Conservation (phyloP, 1,140 invertebrate genomes). For the Drosophila saltans region DNA sequence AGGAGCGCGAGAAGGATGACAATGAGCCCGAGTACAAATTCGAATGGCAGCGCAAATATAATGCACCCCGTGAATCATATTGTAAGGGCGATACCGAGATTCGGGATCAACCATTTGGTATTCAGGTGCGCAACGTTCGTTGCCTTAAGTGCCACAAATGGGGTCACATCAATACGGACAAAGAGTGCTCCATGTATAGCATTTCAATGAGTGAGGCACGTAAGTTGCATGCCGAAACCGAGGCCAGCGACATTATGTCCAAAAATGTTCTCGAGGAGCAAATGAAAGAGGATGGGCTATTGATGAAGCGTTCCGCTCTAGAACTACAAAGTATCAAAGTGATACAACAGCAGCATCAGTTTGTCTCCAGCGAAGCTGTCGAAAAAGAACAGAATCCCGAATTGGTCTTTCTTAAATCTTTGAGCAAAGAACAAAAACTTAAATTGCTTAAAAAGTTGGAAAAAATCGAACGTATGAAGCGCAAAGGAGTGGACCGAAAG, state of each 20-base stretch:
- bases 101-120: conserved; percentile 99
- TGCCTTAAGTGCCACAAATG: conserved; percentile 99
- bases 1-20: conserved; percentile 94
- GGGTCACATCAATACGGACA: conserved; percentile 99
- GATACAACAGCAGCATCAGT: conserved; percentile 74
- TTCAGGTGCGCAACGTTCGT: conserved; percentile 97
- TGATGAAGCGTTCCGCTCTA: conserved; percentile 90
- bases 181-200: conserved; percentile 96
- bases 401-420: conserved; percentile 88
- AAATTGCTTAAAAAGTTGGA: conserved; percentile 94
- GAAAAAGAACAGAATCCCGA: conserved; percentile 83
- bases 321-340: conserved; percentile 83
- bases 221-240: conserved; percentile 85
- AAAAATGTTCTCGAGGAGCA: conserved; percentile 91
- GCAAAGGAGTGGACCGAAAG: conserved; percentile 54
- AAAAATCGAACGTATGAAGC: conserved; percentile 89
- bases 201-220: conserved; percentile 89
- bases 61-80: conserved; percentile 98
- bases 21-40: conserved; percentile 99
- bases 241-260: conserved; percentile 85
- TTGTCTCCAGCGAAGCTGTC: conserved; percentile 84
- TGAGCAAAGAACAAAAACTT: conserved; percentile 94
- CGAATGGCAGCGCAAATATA: conserved; percentile 99
- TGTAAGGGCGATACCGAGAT: conserved; percentile 98
- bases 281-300: conserved; percentile 96